Conservation (phyloP, 2,888 invertebrate genomes). For the Choreutis nemorana region DNA sequence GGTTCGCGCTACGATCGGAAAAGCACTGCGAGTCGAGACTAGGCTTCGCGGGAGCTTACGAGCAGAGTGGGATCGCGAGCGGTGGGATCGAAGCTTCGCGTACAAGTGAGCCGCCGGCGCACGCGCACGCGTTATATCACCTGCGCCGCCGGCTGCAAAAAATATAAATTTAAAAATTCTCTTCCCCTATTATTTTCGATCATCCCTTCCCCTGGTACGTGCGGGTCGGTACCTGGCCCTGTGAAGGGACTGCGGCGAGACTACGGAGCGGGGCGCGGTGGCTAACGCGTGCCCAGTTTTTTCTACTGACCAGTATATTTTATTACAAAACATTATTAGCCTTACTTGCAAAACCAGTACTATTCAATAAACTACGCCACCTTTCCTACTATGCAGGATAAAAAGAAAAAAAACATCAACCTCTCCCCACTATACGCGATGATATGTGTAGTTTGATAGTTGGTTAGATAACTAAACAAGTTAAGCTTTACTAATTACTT, state of each 20-base stretch:
- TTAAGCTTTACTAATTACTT: too few species aligned
- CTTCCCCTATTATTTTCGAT: conserved; percentile 67
- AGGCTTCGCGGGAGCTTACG: conserved; percentile 35
- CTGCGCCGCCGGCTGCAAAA: conserved; percentile 67
- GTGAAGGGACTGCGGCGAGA: conserved; percentile 26
- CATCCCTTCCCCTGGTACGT: conserved; percentile 62
- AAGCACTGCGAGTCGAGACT: conserved; percentile 33
- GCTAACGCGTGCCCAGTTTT: conserved; percentile 58
- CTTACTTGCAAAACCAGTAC: too few species aligned
- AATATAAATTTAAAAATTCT: conserved; percentile 64
- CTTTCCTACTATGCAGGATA: too few species aligned
- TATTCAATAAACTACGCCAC: too few species aligned
- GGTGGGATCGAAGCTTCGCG: conserved; percentile 48
- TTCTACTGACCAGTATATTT: conserved; percentile 48
- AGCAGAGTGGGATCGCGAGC: conserved; percentile 28
- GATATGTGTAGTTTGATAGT: too few species aligned
- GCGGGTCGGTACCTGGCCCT: conserved; percentile 60
- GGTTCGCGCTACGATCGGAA: conserved; percentile 38
- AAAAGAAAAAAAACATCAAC: too few species aligned
- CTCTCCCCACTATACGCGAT: too few species aligned
- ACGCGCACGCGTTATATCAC: conserved; percentile 64
- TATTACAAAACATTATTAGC: too few species aligned
- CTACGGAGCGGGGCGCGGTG: conserved; percentile 22
- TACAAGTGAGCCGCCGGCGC: conserved; percentile 61
- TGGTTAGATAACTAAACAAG: too few species aligned